A percentile compares a stretch with the other conserved stretches of the same genome.
Evolutionary conservation across 2,888 invertebrate genomes (phyloP).

Genomic region (Oxyteleia sp.): DNA sequence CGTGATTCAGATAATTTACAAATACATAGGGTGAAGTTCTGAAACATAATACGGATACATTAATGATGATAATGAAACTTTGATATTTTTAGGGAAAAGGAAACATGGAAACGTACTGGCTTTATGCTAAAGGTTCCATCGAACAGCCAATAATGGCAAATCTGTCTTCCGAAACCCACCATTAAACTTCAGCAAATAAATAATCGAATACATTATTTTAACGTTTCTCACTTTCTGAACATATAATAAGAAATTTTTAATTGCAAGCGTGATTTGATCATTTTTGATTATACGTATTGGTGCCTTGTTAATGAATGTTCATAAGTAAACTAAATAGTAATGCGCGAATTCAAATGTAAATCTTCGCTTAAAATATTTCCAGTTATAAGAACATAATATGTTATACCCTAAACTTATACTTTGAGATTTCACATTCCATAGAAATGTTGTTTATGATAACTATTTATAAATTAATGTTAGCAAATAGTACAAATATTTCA

Average conservation of each 20-base stretch:
- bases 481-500: too few relatives aligned
- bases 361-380: too few relatives aligned
- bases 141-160: slow-evolving; percentile 52
- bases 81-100: slow-evolving; percentile 92
- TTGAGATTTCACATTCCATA: too few relatives aligned
- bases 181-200: slow-evolving; percentile 73
- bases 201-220: slow-evolving; percentile 66
- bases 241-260: slow-evolving; percentile 7
- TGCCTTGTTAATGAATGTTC: slow-evolving; percentile 30
- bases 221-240: neutral
- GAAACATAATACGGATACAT: too few relatives aligned
- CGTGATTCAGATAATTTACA: slow-evolving; percentile 19
- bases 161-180: slow-evolving; percentile 45
- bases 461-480: too few relatives aligned
- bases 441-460: too few relatives aligned
- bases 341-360: too few relatives aligned
- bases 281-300: slow-evolving; percentile 10
- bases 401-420: too few relatives aligned
- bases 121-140: slow-evolving; percentile 88
- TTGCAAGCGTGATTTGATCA: neutral
- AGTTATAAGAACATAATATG: too few relatives aligned
- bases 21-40: too few relatives aligned
- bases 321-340: too few relatives aligned
- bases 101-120: slow-evolving; percentile 95
- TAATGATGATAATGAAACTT: slow-evolving; percentile 26